phyloP scores from a whole-genome alignment of 2,797 vertebrate genomes.

The Danio tinwini region DNA sequence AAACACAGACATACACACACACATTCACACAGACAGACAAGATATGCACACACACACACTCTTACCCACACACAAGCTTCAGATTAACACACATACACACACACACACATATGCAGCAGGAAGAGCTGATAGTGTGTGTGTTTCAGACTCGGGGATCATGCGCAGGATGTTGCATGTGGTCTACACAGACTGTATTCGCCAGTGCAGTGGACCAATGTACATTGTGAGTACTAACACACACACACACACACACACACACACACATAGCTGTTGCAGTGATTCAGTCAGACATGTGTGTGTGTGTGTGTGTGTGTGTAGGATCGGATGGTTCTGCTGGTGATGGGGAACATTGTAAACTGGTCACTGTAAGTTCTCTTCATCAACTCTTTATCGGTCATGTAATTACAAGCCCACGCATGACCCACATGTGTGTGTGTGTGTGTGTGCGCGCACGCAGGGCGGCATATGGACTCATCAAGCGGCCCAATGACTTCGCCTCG shows the following conservation, averaged over 20 bases:
- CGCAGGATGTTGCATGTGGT: conserved; percentile 88
- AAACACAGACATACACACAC: no score
- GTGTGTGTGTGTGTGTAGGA: conserved; percentile 76
- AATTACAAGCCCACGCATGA: neutral
- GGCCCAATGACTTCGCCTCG: conserved; percentile 95
- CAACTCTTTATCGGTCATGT: neutral
- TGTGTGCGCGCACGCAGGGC: conserved; percentile 75
- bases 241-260: neutral
- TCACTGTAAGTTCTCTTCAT: conserved; percentile 87
- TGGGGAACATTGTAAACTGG: conserved; percentile 99
- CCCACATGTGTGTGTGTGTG: conserved; percentile 33
- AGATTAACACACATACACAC: conserved; percentile 54
- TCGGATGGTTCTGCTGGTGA: conserved; percentile 95
- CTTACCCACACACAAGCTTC: no score
- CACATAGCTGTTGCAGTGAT: neutral
- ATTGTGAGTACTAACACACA: conserved; percentile 81
- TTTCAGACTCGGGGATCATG: conserved; percentile 86
- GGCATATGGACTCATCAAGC: conserved; percentile 90
- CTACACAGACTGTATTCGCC: conserved; percentile 93
- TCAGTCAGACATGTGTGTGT: neutral
- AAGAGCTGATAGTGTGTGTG: conserved; percentile 33
- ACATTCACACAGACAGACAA: no score
- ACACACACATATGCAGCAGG: neutral
- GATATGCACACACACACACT: conserved; percentile 57
- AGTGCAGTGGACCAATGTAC: conserved; percentile 96